Evolutionary conservation across 2,797 vertebrate genomes (phyloP), one percentile per base, ranked within the genome.

Genomic region (Alfaro cultratus): DNA sequence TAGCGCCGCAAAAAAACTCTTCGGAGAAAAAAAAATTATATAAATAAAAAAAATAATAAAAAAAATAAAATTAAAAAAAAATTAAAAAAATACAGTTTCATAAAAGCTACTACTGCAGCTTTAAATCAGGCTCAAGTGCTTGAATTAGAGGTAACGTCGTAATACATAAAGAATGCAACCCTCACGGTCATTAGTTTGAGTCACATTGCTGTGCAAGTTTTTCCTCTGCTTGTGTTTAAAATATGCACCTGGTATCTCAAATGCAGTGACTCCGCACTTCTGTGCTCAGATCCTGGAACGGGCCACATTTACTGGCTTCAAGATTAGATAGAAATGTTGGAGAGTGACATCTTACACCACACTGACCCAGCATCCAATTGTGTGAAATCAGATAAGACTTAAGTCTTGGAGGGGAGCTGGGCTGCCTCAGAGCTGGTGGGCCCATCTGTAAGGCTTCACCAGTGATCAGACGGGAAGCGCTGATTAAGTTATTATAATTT

Each of bases 331-430:
- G 84, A 92, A 86, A 89, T 84, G 91, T 78, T 87, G 87, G 85
- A 71, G 68, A n/a, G 80, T 79, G 91, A 90, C 88, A 89, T 83
- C 64, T 84, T 83, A 92, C 85, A 89, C 87, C 88, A 86, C 85
- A 87, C 89, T 91, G 91, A 91, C 89, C 87, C 77, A 86, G 85
- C 88, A 92, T 91, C 89, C 83, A 90, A 83, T 88, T 87, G 91
- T 94, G 89, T 92, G 90, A 92, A 94, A 93, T 94, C 87, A 88
- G 92, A 94, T 93, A 92, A 94, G 88, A 88, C 81, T 53, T 10
- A 10, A 53, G 70, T 87, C 84, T 84, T 89, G 79, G 90, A 89
- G 88, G 85, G 87, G 64, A 68, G 41, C 87, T 92, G 85, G 92
- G 89, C 90, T 86, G 84, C 85, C 90, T 92, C 84, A 21, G 75